phyloP scores from a whole-genome alignment of 1,140 invertebrate species.

The Heliothis subflexa region DNA sequence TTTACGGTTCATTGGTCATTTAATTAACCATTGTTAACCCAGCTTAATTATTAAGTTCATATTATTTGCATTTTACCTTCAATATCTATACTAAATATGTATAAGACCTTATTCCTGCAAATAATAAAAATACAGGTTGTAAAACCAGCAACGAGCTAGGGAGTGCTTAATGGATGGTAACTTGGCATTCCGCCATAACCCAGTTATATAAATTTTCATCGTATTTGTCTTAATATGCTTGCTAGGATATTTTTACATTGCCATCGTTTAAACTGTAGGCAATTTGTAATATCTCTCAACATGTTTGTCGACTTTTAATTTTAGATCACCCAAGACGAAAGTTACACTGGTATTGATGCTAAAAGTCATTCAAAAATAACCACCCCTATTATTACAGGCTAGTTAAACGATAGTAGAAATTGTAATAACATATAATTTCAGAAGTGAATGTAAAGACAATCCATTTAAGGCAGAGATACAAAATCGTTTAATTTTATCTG shows the following conservation, averaged over 20 bases:
- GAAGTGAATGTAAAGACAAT: slow-evolving; percentile 19
- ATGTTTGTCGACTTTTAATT: background rate
- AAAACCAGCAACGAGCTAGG: slow-evolving; percentile 5
- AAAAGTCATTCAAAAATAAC: background rate
- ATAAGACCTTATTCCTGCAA: no score
- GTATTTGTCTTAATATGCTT: slow-evolving; percentile 29
- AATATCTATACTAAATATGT: no score
- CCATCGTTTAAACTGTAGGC: slow-evolving; percentile 10
- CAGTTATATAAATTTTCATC: slow-evolving; percentile 30
- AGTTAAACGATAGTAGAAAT: background rate
- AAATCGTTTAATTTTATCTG: slow-evolving; percentile 36
- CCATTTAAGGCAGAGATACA: slow-evolving; percentile 36
- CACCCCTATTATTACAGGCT: background rate
- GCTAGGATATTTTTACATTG: slow-evolving; percentile 12
- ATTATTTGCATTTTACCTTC: no score
- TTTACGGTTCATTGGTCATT: no score
- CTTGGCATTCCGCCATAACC: slow-evolving; percentile 28
- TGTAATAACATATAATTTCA: slow-evolving; percentile 24
- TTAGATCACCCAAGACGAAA: background rate
- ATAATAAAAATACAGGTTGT: slow-evolving; percentile 4
- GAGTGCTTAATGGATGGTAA: slow-evolving; percentile 33
- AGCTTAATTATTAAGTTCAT: background rate
- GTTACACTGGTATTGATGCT: background rate
- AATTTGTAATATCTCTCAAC: slow-evolving; percentile 12
- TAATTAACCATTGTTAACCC: background rate